phyloP scores from a whole-genome alignment of 2,113 vertebrate genomes.

The Pedetes capensis region DNA sequence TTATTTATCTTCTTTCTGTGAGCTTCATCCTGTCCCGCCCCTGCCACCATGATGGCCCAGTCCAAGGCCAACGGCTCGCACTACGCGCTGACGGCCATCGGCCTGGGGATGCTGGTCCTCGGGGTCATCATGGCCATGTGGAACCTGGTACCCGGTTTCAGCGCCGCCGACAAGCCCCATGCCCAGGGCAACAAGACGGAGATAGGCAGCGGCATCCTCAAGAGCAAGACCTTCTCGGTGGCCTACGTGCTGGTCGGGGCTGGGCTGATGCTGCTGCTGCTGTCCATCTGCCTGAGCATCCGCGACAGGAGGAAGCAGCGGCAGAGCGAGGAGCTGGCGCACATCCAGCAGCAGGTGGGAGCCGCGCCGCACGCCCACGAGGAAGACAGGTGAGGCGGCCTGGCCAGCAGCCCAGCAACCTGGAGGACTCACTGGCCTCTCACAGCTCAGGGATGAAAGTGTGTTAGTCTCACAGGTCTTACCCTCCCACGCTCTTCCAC shows the following conservation, averaged over 20 bases:
- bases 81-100: slow-evolving; percentile 94
- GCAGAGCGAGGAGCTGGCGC: slow-evolving; percentile 59
- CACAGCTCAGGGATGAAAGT: rapidly evolving
- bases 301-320: slow-evolving; percentile 88
- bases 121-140: slow-evolving; percentile 97
- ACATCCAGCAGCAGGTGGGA: slow-evolving; percentile 34
- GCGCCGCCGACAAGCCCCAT: background rate
- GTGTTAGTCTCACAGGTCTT: rapidly evolving
- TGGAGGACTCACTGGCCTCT: background rate
- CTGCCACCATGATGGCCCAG: slow-evolving; percentile 80
- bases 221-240: slow-evolving; percentile 91
- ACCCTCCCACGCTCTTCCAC: background rate
- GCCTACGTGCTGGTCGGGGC: slow-evolving; percentile 93
- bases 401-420: background rate
- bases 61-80: slow-evolving; percentile 89
- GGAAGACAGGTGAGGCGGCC: slow-evolving; percentile 82
- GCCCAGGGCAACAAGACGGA: slow-evolving; percentile 75
- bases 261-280: slow-evolving; percentile 89
- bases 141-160: slow-evolving; percentile 91
- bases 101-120: slow-evolving; percentile 92
- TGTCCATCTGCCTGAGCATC: slow-evolving; percentile 92
- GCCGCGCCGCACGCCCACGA: slow-evolving; percentile 56
- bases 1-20: background rate
- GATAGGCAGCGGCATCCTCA: slow-evolving; percentile 40
- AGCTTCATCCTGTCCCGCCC: background rate